These are phyloP conservation scores for Daktulosphaira vitifoliae DNA, from an alignment of 1,140 invertebrate genomes.

Conservation along the genomic window DNA sequence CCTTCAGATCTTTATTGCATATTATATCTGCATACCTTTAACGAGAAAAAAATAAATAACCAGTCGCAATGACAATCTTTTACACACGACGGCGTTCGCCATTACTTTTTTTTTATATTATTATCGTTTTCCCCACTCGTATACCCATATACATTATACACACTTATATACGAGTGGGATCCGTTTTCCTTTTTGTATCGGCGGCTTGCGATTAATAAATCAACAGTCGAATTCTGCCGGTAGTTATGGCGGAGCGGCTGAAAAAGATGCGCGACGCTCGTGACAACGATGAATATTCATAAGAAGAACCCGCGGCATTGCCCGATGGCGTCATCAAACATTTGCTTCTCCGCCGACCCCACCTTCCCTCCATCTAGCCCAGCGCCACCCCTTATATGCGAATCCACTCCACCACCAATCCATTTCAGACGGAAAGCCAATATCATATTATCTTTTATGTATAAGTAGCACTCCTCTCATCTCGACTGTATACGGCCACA, in stretches of 20 bases:
- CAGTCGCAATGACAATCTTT: conserved; percentile 26
- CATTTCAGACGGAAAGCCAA: conserved; percentile 14
- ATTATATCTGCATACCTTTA: neutral
- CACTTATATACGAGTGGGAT: neutral
- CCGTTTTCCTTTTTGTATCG: conserved; percentile 21
- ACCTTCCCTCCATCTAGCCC: no score
- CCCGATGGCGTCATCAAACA: conserved; percentile 26
- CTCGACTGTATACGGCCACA: neutral
- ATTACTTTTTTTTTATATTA: conserved; percentile 13
- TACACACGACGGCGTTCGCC: neutral
- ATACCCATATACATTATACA: neutral
- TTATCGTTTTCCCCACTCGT: neutral
- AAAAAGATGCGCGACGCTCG: conserved; percentile 19
- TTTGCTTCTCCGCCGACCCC: neutral
- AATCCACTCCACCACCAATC: no score
- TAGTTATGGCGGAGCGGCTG: conserved; percentile 3
- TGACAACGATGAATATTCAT: conserved; percentile 33
- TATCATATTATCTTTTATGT: conserved; percentile 17
- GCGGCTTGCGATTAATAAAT: conserved; percentile 28
- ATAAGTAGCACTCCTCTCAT: neutral
- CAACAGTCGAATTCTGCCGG: conserved; percentile 31
- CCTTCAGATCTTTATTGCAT: neutral
- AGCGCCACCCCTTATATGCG: no score
- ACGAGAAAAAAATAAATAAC: neutral
- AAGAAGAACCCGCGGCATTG: neutral